Evolutionary conservation across 1,140 invertebrate species (phyloP), one percentile per base, ranked within the genome.

Genomic region (Agrilus planipennis): DNA sequence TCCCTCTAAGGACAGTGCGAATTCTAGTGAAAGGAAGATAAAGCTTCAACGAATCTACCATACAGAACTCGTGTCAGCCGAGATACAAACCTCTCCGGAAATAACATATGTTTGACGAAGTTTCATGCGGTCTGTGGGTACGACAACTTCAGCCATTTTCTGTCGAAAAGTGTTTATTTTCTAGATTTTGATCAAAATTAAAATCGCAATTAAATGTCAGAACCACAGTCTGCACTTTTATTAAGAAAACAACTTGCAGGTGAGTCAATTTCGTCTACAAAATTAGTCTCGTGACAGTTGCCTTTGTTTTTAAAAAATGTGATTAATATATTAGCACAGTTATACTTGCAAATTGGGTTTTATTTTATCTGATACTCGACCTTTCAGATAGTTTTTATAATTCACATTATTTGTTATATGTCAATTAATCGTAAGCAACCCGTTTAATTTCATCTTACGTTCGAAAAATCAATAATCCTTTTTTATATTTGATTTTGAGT

Each of bases 171-270:
- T 69, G 68, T 69, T 66, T 72, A 71, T 72, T 67, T 36, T 68
- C 69, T 62, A 68, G 65, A 62, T 70, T 67, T 65, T 61, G 62
- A 64, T 71, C 68, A 70, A 72, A 70, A 72, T 72, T 71, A 63
- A 67, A 70, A 64, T 71, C 70, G 68, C 72, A 72, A 81, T 81
- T 81, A 81, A 27, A 89, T 89, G 86, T 88, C 86, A 79, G 84
- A 89, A 74, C 80, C 84, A 77, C 88, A 91, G 79, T 91, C 88
- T 63, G 82, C 87, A 67, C 81, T 92, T 70, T 72, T 92, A 72
- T 76, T 93, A 71, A 80, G 85, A 72, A 92, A 91, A 79, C 89
- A 93, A 76, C 75, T 93, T 71, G 84, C 86, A 80, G 89, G 89
- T 91, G 78, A 67, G 64, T 67, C 35, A 46, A n/a, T n/a, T 15